Evolutionary conservation across 1,140 invertebrate species (phyloP).

Genomic region (Heliconius melpomene): DNA sequence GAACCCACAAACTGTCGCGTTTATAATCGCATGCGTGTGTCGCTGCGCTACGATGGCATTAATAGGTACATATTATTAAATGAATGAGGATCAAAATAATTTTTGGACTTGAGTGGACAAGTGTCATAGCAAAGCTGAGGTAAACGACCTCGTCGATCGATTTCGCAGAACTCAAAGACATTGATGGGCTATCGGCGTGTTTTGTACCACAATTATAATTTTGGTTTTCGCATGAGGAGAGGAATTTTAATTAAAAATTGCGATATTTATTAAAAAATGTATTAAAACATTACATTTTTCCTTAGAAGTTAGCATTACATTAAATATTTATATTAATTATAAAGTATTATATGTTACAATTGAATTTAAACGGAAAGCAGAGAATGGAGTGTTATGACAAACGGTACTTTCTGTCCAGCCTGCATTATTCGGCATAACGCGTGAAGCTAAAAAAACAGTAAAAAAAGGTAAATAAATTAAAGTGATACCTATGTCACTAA

Average conservation of each 20-base stretch:
- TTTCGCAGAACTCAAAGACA: not conserved
- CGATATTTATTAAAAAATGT: not conserved
- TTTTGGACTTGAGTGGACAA: not conserved
- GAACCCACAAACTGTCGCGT: not conserved
- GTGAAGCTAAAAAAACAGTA: too few relatives aligned
- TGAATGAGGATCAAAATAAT: not conserved
- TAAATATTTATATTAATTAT: too few relatives aligned
- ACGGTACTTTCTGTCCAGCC: too few relatives aligned
- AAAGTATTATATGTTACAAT: too few relatives aligned
- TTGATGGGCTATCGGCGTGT: slow-evolving; percentile 12
- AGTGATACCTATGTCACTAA: too few relatives aligned
- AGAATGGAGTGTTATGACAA: too few relatives aligned
- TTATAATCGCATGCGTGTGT: not conserved
- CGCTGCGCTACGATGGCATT: not conserved
- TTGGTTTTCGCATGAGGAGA: not conserved
- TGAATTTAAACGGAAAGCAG: too few relatives aligned
- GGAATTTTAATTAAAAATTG: slow-evolving; percentile 3
- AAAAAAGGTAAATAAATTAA: too few relatives aligned
- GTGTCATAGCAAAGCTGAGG: slow-evolving; percentile 12
- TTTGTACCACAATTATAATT: not conserved
- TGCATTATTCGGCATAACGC: too few relatives aligned
- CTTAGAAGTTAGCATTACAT: too few relatives aligned
- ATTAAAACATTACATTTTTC: not conserved
- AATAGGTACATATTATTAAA: not conserved
- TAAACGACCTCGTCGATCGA: slow-evolving; percentile 5